Evolutionary conservation across 2,888 invertebrate genomes (phyloP).

Genomic region (Lymantria dispar): DNA sequence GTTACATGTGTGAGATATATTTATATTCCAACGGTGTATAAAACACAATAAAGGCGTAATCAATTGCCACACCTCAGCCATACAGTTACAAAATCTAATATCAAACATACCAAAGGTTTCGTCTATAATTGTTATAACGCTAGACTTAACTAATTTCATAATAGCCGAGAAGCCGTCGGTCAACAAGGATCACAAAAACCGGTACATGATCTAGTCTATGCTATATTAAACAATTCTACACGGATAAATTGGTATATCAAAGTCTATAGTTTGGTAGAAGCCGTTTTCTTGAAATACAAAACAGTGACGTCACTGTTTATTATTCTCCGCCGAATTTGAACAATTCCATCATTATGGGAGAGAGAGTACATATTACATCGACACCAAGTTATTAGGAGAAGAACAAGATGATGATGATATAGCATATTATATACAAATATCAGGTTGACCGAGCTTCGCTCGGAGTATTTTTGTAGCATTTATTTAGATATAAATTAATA

Average conservation of each 20-base stretch:
- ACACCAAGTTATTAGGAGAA: too few relatives aligned
- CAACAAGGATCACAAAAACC: conserved; percentile 9
- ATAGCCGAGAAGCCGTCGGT: conserved; percentile 2
- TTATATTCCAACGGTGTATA: not conserved
- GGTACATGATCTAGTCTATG: conserved; percentile 11
- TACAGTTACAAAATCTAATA: conserved; percentile 22
- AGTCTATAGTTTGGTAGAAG: not conserved
- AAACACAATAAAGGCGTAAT: not conserved
- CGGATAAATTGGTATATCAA: not conserved
- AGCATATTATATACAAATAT: too few relatives aligned
- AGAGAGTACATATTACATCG: too few relatives aligned
- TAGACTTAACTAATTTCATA: conserved; percentile 16
- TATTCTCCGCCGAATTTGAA: too few relatives aligned
- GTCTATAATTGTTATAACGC: conserved; percentile 5
- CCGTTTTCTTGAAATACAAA: too few relatives aligned
- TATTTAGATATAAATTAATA: too few relatives aligned
- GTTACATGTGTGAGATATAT: too few relatives aligned
- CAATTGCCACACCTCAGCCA: conserved; percentile 6
- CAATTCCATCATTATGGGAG: too few relatives aligned
- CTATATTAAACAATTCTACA: not conserved
- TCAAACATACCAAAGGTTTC: conserved; percentile 17
- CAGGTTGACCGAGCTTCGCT: too few relatives aligned
- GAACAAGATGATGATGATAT: too few relatives aligned
- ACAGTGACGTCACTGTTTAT: too few relatives aligned
- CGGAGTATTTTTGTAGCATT: too few relatives aligned